Percentiles rank a stretch among this genome's conserved stretches.
These are phyloP conservation scores for Cynocephalus volans DNA, from an alignment of 2,113 vertebrate species.

Conservation along the genomic window DNA sequence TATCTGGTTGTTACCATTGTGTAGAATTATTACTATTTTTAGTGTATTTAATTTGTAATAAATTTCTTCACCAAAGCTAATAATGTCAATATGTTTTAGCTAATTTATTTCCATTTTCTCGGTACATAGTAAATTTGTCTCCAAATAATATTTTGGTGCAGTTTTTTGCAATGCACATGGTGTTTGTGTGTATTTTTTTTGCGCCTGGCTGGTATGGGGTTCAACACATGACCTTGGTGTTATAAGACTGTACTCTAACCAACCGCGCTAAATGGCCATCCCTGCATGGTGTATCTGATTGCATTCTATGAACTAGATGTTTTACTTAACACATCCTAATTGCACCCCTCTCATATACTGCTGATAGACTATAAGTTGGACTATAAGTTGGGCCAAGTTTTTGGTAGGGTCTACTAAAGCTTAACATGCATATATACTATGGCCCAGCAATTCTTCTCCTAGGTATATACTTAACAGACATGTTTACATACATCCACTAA, in stretches of 20 bases:
- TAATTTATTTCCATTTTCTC: not conserved
- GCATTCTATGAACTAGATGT: not conserved
- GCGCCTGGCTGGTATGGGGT: too few species aligned
- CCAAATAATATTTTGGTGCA: not conserved
- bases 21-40: slow-evolving; percentile 7
- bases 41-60: slow-evolving; percentile 10
- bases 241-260: too few species aligned
- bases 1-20: not conserved
- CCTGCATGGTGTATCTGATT: not conserved
- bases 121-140: not conserved
- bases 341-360: not conserved
- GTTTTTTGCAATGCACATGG: not conserved
- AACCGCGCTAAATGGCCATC: too few species aligned
- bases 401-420: not conserved
- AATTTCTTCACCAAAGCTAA: slow-evolving; percentile 7
- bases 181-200: not conserved
- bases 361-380: not conserved
- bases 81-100: not conserved
- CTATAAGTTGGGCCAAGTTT: not conserved
- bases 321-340: not conserved
- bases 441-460: not conserved
- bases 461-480: not conserved
- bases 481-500: not conserved
- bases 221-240: too few species aligned
- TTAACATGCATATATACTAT: not conserved